Evolutionary conservation across 2,888 invertebrate genomes (phyloP).

Genomic region (Dione vanillae): DNA sequence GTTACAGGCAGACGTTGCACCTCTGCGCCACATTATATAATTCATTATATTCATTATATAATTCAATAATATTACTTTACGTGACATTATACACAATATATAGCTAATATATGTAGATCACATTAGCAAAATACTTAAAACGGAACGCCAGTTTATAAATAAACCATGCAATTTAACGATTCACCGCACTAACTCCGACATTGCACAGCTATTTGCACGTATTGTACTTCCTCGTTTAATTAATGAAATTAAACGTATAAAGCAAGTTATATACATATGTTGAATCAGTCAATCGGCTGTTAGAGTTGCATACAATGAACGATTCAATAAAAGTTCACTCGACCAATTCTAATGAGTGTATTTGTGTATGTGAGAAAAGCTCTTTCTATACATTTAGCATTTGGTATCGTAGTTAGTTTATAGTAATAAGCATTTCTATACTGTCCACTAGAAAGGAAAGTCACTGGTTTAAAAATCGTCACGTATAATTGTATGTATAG

Average conservation of each 20-base stretch:
- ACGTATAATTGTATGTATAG: neutral
- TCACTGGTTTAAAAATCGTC: neutral
- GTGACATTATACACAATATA: too few species aligned
- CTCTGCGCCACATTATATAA: too few species aligned
- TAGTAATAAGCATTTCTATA: neutral
- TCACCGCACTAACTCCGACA: neutral
- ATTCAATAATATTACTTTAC: too few species aligned
- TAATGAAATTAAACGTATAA: conserved; percentile 39
- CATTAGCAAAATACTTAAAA: conserved; percentile 6
- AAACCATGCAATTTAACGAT: neutral
- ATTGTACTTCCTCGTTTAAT: conserved; percentile 44
- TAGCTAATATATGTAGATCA: neutral
- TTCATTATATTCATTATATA: too few species aligned
- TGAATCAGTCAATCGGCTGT: conserved; percentile 37
- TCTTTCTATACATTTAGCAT: conserved; percentile 5
- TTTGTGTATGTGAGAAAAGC: conserved; percentile 23
- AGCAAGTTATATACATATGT: conserved; percentile 24
- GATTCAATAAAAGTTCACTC: conserved; percentile 23
- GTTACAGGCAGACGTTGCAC: too few species aligned
- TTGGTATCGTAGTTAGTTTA: neutral
- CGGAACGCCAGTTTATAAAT: conserved; percentile 5
- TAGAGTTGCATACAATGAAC: conserved; percentile 29
- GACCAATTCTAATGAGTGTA: conserved; percentile 22
- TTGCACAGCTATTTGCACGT: conserved; percentile 25
- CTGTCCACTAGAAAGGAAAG: neutral